phyloP scores from a whole-genome alignment of 2,797 vertebrate species.

The Mormyrops boulengeri region DNA sequence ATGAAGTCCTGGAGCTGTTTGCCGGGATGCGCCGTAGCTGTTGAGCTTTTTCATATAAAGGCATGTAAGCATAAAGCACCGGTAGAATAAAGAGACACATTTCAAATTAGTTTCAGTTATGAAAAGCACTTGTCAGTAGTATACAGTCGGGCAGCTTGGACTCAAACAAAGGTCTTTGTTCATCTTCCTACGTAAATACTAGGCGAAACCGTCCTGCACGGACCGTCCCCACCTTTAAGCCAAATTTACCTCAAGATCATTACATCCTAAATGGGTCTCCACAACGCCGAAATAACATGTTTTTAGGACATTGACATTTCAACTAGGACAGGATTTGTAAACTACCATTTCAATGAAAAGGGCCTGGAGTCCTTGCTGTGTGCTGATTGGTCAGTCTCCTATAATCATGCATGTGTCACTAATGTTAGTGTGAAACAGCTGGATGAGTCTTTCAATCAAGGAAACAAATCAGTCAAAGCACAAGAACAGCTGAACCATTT shows the following conservation, averaged over 20 bases:
- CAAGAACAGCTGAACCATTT: neutral
- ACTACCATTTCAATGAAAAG: neutral
- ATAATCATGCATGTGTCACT: neutral
- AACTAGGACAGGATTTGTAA: neutral
- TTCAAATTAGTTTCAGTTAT: neutral
- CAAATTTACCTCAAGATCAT: neutral
- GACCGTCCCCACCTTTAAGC: neutral
- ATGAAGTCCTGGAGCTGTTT: neutral
- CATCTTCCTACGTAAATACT: neutral
- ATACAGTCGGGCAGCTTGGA: neutral
- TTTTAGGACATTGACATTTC: neutral
- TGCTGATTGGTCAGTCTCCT: neutral
- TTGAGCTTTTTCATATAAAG: neutral
- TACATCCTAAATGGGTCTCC: neutral
- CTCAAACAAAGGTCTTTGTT: neutral
- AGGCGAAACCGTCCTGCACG: neutral
- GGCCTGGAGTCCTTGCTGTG: neutral
- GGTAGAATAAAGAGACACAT: neutral
- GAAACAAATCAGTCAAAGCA: neutral
- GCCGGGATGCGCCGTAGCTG: neutral
- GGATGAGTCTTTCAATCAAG: neutral
- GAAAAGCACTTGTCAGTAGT: neutral
- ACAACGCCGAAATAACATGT: neutral
- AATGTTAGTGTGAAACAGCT: neutral
- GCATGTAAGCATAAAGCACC: neutral